Evolutionary conservation across 2,113 vertebrate species (phyloP), one percentile per base, ranked within the genome.

Genomic region (Paralichthys olivaceus): DNA sequence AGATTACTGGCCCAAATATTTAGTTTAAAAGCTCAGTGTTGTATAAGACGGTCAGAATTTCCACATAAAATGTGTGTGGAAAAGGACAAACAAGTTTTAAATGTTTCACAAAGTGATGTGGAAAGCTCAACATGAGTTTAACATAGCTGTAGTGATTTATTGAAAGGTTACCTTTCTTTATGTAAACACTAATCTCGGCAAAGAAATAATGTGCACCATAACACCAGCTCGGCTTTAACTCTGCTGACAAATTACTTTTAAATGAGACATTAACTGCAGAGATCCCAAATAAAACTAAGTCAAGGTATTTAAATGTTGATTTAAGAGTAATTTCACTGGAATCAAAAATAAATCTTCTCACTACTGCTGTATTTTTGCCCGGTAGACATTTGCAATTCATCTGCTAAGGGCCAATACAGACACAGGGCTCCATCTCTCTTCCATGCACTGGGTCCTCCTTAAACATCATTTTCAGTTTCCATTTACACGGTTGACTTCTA

Each of bases 81-180:
- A 28, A 68, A n/a, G 47, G 23, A 75, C 19, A 51, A 66, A 73
- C 0, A 2, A 56, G n/a, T 72, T 79, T 67, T 63, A 79, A 74
- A 81, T 72, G 13, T 65, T 5, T 59, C 43, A 55, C 22, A 14
- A 25, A 43, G 12, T n/a, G n/a, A n/a, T 17, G 34, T 23, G n/a
- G 8, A 62, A 40, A 23, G 22, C 22, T 47, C 57, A 57, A 56
- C 4, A 65, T 64, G 7, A 57, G n/a, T 13, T 69, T 72, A 47
- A 63, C 6, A 54, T 14, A 37, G 19, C 64, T 56, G 34, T 20
- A 26, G 8, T 14, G 49, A 79, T 77, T 65, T 23, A 55, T 57
- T 28, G 51, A 73, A 69, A 73, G 5, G 2, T 37, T 61, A 29
- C 34, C 25, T 66, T 66, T 53, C 28, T 61, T 13, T 23, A 13